A percentile compares a stretch with the other conserved stretches of the same genome.
phyloP scores from a whole-genome alignment of 2,888 invertebrate genomes.

The Platycheirus rosarum region DNA sequence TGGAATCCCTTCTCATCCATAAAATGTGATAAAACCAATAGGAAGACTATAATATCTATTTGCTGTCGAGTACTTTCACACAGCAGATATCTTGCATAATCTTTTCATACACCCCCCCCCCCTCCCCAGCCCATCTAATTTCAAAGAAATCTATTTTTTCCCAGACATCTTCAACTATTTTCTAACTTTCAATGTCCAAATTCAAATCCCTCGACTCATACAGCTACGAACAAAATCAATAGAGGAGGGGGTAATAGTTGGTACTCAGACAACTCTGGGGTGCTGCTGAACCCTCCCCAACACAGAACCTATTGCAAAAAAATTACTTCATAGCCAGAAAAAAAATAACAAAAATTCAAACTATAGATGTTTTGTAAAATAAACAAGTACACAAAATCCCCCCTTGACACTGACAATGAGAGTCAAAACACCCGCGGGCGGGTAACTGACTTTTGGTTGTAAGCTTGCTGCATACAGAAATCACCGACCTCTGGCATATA shows the following conservation, averaged over 20 bases:
- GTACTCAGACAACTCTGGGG: conserved; percentile 31
- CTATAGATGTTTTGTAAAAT: conserved; percentile 11
- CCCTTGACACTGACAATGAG: conserved; percentile 73
- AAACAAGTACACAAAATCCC: conserved; percentile 37
- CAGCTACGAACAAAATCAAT: conserved; percentile 47
- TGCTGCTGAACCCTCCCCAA: conserved; percentile 66
- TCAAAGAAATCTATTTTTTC: conserved; percentile 12
- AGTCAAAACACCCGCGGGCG: conserved; percentile 64
- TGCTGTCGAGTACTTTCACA: conserved; percentile 9
- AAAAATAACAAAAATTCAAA: conserved; percentile 35
- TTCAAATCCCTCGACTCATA: conserved; percentile 21
- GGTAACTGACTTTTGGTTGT: conserved; percentile 65
- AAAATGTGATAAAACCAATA: conserved; percentile 47
- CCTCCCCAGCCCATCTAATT: background rate
- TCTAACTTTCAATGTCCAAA: conserved; percentile 36
- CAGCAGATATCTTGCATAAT: conserved; percentile 55
- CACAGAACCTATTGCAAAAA: conserved; percentile 71
- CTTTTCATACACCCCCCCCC: background rate
- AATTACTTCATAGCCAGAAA: conserved; percentile 15
- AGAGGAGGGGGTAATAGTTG: conserved; percentile 4
- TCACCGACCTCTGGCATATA: conserved; percentile 67
- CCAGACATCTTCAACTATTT: conserved; percentile 56
- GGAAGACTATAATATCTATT: conserved; percentile 26
- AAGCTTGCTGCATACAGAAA: conserved; percentile 49
- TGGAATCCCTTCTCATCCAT: conserved; percentile 18